Evolutionary conservation across 2,888 invertebrate genomes (phyloP), one percentile per base, ranked within the genome.

Genomic region (Theristus sp.): DNA sequence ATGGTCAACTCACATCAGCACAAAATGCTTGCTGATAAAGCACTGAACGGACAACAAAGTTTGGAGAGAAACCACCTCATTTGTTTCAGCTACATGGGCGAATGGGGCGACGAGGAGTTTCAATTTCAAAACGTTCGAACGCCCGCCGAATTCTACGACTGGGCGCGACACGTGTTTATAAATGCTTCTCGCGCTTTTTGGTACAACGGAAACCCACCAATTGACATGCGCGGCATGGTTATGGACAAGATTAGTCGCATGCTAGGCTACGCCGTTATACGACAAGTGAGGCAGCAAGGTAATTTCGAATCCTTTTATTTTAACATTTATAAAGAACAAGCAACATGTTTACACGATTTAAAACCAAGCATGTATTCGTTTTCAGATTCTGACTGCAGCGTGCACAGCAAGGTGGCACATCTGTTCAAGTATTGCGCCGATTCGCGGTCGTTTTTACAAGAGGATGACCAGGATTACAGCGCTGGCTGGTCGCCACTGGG

Each of bases 211-310:
- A 70, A 71, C 31, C 75, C 75, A 24, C 76, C 78, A 0, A 70
- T 76, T 61, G 73, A 75, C 52, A 69, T 77, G 55, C 67, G 75
- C 63, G 79, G 75, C 2, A 79, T 75, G 65, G 68, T 79, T 46
- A 70, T 72, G 59, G 79, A 80, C 68, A 73, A 76, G 56, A 75
- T 73, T 10, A 77, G 76, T 47, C 68, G 79, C 52, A 72, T 80
- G 46, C 75, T 80, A 73, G 80, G 80, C 25, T 78, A 76, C 64
- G 78, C 77, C 30, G 73, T 75, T 25, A 71, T 80, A 63, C 65
- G 80, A 61, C 79, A 79, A 67, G 70, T 78, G 28, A 69, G 80
- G 53, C 68, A 73, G 28, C 67, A 67, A 64, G 55, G 60, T 60
- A 47, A n/a, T n/a, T n/a, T n/a, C n/a, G n/a, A n/a, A n/a, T n/a